Evolutionary conservation across 2,797 vertebrate species (phyloP).

Genomic region (Halcyon badia): DNA sequence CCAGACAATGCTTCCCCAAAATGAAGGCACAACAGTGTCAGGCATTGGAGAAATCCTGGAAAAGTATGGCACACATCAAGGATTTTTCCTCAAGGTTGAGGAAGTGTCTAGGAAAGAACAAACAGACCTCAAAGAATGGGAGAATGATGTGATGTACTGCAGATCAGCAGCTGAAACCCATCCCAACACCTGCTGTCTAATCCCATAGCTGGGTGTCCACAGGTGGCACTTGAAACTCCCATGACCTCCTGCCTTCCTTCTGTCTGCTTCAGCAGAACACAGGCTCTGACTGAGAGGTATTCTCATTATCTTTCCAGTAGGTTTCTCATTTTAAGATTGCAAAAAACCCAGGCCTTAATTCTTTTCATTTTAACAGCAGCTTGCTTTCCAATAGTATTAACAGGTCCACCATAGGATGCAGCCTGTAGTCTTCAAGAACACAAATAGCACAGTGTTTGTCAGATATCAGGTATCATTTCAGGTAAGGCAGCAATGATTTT

Average conservation of each 20-base stretch:
- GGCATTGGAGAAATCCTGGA: not conserved
- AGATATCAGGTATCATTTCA: not conserved
- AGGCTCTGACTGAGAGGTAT: not conserved
- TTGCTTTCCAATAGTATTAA: not conserved
- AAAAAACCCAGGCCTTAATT: not conserved
- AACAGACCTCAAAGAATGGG: not conserved
- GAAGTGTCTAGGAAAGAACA: not conserved
- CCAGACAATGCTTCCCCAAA: fast-evolving
- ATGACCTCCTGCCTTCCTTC: not conserved
- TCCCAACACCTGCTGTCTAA: not conserved
- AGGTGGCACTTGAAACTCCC: not conserved
- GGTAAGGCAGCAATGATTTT: not conserved
- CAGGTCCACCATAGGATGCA: not conserved
- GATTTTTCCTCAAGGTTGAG: not conserved
- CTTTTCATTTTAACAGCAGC: not conserved
- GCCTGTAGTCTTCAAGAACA: not conserved
- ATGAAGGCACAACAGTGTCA: fast-evolving
- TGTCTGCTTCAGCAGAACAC: not conserved
- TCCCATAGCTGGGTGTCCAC: not conserved
- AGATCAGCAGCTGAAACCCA: not conserved
- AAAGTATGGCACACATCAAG: not conserved
- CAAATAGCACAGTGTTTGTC: not conserved
- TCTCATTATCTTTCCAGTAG: not conserved
- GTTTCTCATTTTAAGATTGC: not conserved
- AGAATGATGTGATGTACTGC: not conserved